Evolutionary conservation across 2,113 vertebrate species (phyloP).

Genomic region (Sisor rabdophorus): DNA sequence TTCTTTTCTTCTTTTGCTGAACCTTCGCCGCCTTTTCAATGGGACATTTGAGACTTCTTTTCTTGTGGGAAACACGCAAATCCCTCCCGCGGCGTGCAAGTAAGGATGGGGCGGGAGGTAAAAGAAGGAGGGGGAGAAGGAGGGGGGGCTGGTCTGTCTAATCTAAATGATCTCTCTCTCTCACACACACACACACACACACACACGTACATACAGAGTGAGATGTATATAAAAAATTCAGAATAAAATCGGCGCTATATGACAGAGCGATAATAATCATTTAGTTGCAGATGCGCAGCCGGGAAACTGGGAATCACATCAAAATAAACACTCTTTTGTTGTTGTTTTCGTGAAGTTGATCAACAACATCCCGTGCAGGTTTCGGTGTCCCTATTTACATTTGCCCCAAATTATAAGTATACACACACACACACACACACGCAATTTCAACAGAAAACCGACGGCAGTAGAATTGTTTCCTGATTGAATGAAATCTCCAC

Average conservation of each 20-base stretch:
- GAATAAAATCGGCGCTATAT: background rate
- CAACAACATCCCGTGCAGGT: background rate
- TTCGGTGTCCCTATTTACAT: background rate
- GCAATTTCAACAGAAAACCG: conserved; percentile 43
- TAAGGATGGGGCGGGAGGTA: conserved; percentile 9
- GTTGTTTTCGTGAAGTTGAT: conserved; percentile 3
- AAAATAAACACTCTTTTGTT: background rate
- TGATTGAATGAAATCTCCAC: conserved; percentile 80
- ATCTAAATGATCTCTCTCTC: conserved; percentile 22
- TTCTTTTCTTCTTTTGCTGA: conserved; percentile 57
- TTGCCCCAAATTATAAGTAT: conserved; percentile 41
- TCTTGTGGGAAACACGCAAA: conserved; percentile 53
- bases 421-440: conserved; percentile 16
- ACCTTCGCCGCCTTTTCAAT: conserved; percentile 61
- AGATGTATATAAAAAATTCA: background rate
- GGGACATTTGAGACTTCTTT: conserved; percentile 65
- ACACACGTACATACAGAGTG: background rate
- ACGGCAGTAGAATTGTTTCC: conserved; percentile 61
- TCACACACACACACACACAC: background rate
- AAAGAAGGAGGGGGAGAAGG: conserved; percentile 25
- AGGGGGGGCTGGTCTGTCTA: conserved; percentile 5
- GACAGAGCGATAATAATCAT: background rate
- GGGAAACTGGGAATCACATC: background rate
- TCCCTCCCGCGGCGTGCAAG: conserved; percentile 39
- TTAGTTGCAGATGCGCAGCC: background rate